Conservation (phyloP, 2,113 vertebrate species). For the Carassius auratus region DNA sequence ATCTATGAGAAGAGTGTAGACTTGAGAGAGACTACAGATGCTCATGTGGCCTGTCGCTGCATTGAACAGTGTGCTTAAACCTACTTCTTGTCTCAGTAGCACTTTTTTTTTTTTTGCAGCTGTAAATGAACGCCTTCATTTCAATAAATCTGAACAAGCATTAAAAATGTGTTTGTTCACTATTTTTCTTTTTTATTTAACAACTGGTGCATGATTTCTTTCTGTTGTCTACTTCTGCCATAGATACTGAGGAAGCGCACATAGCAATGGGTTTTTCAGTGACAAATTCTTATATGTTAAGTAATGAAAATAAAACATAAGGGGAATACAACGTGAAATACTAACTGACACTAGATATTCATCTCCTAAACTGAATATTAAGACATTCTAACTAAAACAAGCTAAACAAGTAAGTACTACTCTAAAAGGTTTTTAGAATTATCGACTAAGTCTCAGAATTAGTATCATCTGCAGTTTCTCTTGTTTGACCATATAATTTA, state of each 20-base stretch:
- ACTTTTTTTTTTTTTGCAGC: no score
- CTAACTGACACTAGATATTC: no score
- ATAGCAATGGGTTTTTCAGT: background rate
- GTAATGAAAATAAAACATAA: no score
- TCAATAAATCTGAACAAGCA: slow-evolving; percentile 6
- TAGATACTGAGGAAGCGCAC: background rate
- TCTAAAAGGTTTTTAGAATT: no score
- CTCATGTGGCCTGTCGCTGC: slow-evolving; percentile 73
- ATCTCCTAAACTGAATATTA: no score
- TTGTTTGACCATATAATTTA: no score
- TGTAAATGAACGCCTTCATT: background rate
- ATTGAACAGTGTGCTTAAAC: slow-evolving; percentile 65
- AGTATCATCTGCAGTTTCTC: no score
- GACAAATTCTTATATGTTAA: no score
- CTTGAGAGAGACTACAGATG: slow-evolving; percentile 63
- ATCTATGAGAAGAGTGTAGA: slow-evolving; percentile 66
- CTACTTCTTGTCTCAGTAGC: background rate
- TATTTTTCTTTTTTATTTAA: background rate
- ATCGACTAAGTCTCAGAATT: no score
- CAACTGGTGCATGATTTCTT: background rate
- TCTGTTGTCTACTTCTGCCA: background rate
- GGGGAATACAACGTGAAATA: no score
- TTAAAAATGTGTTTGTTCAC: background rate
- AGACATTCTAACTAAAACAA: no score
- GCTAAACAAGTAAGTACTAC: no score